phyloP scores from a whole-genome alignment of 2,888 invertebrate genomes.

The Drepanosiphum platanoidis region DNA sequence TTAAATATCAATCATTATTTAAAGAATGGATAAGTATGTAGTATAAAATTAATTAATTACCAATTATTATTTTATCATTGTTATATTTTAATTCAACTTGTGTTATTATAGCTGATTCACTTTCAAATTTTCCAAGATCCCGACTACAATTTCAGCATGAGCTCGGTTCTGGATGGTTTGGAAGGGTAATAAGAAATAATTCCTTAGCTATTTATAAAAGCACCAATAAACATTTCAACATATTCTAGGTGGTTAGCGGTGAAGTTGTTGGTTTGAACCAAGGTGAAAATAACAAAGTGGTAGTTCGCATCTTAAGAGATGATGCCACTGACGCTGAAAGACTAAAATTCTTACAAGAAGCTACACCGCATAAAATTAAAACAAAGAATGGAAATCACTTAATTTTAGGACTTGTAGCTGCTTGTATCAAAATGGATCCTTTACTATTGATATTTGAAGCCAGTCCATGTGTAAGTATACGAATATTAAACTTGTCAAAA shows the following conservation, averaged over 20 bases:
- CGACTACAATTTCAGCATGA: constrained; percentile 84
- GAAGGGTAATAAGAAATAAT: constrained; percentile 69
- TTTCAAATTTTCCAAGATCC: constrained; percentile 77
- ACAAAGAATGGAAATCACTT: constrained; percentile 76
- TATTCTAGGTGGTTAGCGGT: constrained; percentile 78
- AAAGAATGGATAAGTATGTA: constrained; percentile 58
- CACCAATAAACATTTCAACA: constrained; percentile 30
- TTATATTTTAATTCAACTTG: neutral
- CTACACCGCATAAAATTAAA: constrained; percentile 71
- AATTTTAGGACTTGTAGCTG: constrained; percentile 76
- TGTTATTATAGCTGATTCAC: constrained; percentile 68
- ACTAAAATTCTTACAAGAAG: constrained; percentile 81
- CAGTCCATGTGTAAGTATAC: constrained; percentile 72
- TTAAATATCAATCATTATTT: constrained; percentile 58
- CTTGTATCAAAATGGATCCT: constrained; percentile 82
- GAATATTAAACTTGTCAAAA: neutral
- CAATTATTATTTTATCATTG: neutral
- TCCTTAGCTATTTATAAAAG: constrained; percentile 37
- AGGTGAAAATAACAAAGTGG: constrained; percentile 68
- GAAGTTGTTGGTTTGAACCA: constrained; percentile 72
- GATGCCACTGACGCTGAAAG: constrained; percentile 81
- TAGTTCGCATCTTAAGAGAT: constrained; percentile 83
- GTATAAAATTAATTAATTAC: neutral
- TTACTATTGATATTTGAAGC: constrained; percentile 82
- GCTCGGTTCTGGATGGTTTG: constrained; percentile 87